Percentiles rank a stretch among this genome's conserved stretches.
These are phyloP conservation scores for Pyrrhosoma nymphula DNA, from an alignment of 2,888 invertebrate genomes.

Conservation along the genomic window DNA sequence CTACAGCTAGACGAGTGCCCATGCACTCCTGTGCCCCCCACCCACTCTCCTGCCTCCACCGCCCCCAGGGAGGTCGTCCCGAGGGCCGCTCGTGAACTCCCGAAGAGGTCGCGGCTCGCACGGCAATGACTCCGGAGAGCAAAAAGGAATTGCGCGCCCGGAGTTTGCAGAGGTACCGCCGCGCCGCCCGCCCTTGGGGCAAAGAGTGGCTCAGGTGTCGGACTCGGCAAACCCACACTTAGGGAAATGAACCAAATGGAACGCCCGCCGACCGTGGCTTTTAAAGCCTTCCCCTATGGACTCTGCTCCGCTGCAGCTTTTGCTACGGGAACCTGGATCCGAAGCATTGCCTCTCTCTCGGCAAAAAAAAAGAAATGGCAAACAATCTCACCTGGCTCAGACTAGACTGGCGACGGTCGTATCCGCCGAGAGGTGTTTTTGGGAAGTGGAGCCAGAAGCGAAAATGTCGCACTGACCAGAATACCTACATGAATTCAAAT, in stretches of 20 bases:
- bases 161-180: neutral
- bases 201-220: slow-evolving; percentile 31
- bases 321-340: neutral
- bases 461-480: neutral
- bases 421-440: neutral
- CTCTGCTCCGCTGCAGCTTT: no score
- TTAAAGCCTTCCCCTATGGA: neutral
- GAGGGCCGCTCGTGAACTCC: neutral
- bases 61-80: neutral
- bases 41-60: neutral
- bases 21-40: neutral
- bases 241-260: slow-evolving; percentile 21
- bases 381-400: neutral
- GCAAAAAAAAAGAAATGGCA: neutral
- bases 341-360: neutral
- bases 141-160: neutral
- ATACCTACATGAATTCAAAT: neutral
- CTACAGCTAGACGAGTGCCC: neutral
- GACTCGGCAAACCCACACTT: neutral
- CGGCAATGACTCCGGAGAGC: neutral
- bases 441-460: neutral
- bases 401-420: neutral
- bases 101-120: neutral
- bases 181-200: neutral
- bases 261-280: neutral